These are phyloP conservation scores for Anas platyrhynchos DNA, from an alignment of 2,113 vertebrate species.

Conservation along the genomic window DNA sequence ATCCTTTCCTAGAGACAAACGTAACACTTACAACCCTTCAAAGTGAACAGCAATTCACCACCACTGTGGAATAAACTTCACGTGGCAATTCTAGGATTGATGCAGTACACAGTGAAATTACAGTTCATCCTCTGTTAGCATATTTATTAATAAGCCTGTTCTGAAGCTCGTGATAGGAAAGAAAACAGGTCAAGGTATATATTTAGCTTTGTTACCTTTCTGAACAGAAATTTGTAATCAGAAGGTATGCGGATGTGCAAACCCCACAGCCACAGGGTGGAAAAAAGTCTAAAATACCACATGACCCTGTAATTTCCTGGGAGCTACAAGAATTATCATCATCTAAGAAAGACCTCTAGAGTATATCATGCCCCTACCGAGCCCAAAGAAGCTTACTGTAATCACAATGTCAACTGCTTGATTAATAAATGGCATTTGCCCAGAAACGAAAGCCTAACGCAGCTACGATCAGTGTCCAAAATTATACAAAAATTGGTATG, in stretches of 20 bases:
- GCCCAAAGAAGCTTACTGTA: background rate
- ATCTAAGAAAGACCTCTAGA: background rate
- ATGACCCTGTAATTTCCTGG: background rate
- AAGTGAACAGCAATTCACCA: background rate
- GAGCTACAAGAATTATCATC: background rate
- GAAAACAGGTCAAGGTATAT: background rate
- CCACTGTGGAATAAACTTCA: background rate
- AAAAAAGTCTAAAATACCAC: background rate
- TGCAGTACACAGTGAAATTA: background rate
- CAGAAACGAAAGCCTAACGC: background rate
- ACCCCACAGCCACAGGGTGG: background rate
- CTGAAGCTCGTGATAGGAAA: background rate
- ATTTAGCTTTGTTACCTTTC: background rate
- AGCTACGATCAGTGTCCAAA: background rate
- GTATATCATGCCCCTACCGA: background rate
- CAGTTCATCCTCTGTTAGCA: background rate
- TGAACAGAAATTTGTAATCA: background rate
- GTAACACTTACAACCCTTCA: background rate
- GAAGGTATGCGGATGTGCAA: background rate
- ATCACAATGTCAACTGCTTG: background rate
- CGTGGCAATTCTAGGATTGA: background rate
- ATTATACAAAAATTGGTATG: background rate
- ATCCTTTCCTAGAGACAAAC: background rate
- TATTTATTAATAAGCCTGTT: background rate
- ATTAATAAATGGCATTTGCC: background rate